phyloP scores from a whole-genome alignment of 2,113 vertebrate genomes.

The Hemiprocne comata region DNA sequence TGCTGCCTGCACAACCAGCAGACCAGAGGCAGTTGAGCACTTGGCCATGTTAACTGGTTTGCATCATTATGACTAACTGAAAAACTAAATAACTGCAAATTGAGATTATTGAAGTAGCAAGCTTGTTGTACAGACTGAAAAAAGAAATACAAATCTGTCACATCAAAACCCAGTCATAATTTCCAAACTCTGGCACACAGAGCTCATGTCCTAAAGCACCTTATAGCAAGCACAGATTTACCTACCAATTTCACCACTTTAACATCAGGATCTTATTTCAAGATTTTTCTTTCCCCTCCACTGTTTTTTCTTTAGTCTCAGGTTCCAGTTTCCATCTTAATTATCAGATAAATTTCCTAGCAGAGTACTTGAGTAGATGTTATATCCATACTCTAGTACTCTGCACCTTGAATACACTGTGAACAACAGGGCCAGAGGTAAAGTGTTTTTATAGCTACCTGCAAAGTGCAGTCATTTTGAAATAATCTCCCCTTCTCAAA shows the following conservation, averaged over 20 bases:
- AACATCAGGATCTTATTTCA: not conserved
- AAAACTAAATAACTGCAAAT: not conserved
- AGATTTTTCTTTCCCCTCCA: not conserved
- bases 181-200: not conserved
- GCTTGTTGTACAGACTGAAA: not conserved
- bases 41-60: not conserved
- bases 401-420: not conserved
- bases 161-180: not conserved
- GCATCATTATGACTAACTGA: not conserved
- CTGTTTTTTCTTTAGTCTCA: not conserved
- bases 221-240: not conserved
- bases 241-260: not conserved
- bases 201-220: not conserved
- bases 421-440: not conserved
- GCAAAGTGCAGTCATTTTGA: not conserved
- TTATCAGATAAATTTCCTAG: not conserved
- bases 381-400: not conserved
- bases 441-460: not conserved
- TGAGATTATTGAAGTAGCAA: not conserved
- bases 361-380: not conserved
- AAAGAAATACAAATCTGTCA: not conserved
- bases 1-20: not conserved
- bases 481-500: constrained; percentile 3
- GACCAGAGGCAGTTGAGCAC: not conserved
- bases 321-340: not conserved